phyloP scores from a whole-genome alignment of 1,140 invertebrate species.

The Matsumurasca onukii region DNA sequence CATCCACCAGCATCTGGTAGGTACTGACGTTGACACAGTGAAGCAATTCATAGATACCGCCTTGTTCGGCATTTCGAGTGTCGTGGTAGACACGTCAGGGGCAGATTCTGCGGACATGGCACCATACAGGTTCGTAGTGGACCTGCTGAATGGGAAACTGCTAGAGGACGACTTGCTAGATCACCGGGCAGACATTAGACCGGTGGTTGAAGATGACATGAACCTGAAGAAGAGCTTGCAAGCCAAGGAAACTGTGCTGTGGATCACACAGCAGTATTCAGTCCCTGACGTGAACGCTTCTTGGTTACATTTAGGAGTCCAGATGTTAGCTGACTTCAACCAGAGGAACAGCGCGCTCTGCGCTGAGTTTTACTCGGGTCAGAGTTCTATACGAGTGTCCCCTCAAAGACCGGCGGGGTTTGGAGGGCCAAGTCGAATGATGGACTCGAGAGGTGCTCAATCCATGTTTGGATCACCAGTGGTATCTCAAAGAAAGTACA shows the following conservation, averaged over 20 bases:
- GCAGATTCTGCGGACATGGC: neutral
- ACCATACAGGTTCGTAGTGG: conserved; percentile 17
- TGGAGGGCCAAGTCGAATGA: neutral
- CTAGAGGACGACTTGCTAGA: conserved; percentile 5
- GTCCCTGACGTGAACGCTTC: neutral
- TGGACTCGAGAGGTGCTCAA: neutral
- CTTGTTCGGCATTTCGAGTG: neutral
- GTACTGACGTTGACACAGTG: neutral
- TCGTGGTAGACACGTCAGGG: neutral
- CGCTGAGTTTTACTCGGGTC: neutral
- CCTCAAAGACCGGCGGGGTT: neutral
- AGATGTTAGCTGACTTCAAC: neutral
- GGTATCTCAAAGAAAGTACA: conserved; percentile 10
- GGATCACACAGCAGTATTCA: conserved; percentile 15
- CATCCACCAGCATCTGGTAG: conserved; percentile 1
- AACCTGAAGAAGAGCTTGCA: neutral
- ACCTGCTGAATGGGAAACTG: conserved; percentile 21
- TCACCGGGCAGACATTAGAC: conserved; percentile 21
- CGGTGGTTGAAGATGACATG: conserved; percentile 13
- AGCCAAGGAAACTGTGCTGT: neutral
- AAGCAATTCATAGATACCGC: neutral
- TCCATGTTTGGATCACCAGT: neutral
- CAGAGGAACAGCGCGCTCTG: neutral
- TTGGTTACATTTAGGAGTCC: neutral
- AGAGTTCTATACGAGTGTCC: neutral